phyloP scores from a whole-genome alignment of 2,113 vertebrate species.

The Petroica traversi region DNA sequence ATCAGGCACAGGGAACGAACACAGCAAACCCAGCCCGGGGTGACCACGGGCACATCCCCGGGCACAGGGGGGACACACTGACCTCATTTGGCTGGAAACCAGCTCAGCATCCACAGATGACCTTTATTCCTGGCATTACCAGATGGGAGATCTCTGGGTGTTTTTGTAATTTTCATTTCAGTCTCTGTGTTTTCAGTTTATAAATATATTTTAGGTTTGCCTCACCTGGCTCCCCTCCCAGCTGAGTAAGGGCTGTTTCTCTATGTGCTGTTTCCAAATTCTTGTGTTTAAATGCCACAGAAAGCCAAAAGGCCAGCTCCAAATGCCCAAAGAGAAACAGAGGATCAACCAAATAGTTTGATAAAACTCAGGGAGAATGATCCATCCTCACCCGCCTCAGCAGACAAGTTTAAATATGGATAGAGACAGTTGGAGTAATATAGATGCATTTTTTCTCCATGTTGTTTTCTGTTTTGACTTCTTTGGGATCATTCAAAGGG shows the following conservation, averaged over 20 bases:
- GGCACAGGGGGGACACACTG: not conserved
- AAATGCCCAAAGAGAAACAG: not conserved
- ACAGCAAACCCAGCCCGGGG: not conserved
- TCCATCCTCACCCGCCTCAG: not conserved
- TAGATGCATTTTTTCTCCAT: not conserved
- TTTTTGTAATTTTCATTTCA: not conserved
- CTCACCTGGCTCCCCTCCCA: not conserved
- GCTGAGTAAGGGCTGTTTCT: not conserved
- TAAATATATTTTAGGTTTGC: not conserved
- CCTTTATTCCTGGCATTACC: not conserved
- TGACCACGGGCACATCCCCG: not conserved
- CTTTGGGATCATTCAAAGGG: conserved; percentile 52
- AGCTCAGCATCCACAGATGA: not conserved
- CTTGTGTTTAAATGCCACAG: not conserved
- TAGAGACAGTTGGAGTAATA: conserved; percentile 14
- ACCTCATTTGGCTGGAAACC: fast-evolving
- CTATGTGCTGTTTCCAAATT: not conserved
- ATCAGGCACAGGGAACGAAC: not conserved
- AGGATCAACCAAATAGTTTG: not conserved
- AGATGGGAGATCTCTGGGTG: fast-evolving
- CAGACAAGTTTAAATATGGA: conserved; percentile 44
- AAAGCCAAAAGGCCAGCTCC: not conserved
- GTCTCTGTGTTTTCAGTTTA: not conserved
- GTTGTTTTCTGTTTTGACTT: conserved; percentile 64
- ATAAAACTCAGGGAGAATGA: not conserved